A percentile compares a stretch with the other conserved stretches of the same genome.
Conservation (phyloP, 2,888 invertebrate genomes). For the Caenorhabditis drosophilae region DNA sequence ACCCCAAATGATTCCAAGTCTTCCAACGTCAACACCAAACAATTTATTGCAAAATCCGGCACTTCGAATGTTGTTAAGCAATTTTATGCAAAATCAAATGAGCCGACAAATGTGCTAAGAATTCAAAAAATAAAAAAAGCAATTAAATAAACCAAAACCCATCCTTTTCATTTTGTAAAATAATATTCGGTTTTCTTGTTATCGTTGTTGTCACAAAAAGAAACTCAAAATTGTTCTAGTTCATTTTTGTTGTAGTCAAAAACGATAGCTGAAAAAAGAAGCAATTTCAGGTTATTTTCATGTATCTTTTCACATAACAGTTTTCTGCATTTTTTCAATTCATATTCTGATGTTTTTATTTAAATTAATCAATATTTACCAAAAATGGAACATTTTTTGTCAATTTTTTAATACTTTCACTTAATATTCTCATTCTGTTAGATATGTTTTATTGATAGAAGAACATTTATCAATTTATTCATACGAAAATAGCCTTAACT, state of each 20-base stretch:
- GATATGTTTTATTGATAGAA: neutral
- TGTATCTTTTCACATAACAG: neutral
- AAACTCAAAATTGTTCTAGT: no score
- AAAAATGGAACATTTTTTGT: no score
- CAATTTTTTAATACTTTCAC: no score
- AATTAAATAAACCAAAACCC: slow-evolving; percentile 5
- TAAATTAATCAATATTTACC: no score
- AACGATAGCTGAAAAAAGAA: neutral
- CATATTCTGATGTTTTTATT: neutral
- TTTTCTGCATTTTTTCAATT: neutral
- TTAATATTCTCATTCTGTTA: neutral
- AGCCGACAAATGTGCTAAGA: slow-evolving; percentile 16
- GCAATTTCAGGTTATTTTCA: slow-evolving; percentile 3
- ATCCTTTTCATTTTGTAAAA: slow-evolving; percentile 1
- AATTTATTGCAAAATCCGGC: slow-evolving; percentile 43
- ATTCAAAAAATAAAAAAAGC: no score
- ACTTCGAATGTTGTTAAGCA: slow-evolving; percentile 39
- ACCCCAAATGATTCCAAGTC: slow-evolving; percentile 16
- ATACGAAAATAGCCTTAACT: neutral
- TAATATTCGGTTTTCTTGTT: no score
- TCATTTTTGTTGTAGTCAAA: slow-evolving; percentile 12
- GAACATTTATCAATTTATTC: neutral
- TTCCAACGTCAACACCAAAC: slow-evolving; percentile 9
- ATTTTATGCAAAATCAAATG: slow-evolving; percentile 32
- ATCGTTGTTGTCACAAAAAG: no score